Evolutionary conservation across 2,888 invertebrate genomes (phyloP), one percentile per base, ranked within the genome.

Genomic region (Callosobruchus maculatus): DNA sequence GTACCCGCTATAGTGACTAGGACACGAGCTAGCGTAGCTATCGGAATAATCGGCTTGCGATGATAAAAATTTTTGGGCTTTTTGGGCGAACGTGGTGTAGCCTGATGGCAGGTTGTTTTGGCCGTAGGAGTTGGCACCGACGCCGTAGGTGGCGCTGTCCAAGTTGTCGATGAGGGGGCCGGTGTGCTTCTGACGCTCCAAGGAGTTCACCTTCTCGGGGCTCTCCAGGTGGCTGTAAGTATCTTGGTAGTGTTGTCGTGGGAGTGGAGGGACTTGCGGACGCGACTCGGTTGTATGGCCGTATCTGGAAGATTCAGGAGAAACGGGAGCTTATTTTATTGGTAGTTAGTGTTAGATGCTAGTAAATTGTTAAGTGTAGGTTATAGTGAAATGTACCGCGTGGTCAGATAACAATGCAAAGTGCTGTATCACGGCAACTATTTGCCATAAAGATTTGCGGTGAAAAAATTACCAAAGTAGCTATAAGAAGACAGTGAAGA

Each of bases 131-230:
- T 83, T 84, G 31, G 77, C 81, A 13, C 49, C 49, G 68, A 80
- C 78, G 68, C 85, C 85, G 77, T 86, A 86, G 26, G 85, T 84
- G 3, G 83, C 81, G 70, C 81, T 82, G 79, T 86, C 84, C 73
- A 86, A 74, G 26, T 84, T 79, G 77, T 83, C 84, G 26, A 86
- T 82, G 20, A 86, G 77, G 9, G 68, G 1, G 71, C 82, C 82
- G 21, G 75, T 21, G 69, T 77, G 81, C 77, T 85, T 85, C 75
- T 82, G 85, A 67, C 86, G 84, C 75, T 87, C 87, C 71, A 87
- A 78, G 0, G 87, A 86, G 78, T 83, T 85, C 20, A 87, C 86
- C 81, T 87, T 87, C 74, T 87, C 87, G 2, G 87, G 87, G 79
- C 87, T 87, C 76, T 86, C 86, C 78, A 87, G 78, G 75, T 86